Percentiles rank a stretch among this genome's conserved stretches.
Evolutionary conservation across 1,140 invertebrate genomes (phyloP).

Genomic region (Drosophila nasuta): DNA sequence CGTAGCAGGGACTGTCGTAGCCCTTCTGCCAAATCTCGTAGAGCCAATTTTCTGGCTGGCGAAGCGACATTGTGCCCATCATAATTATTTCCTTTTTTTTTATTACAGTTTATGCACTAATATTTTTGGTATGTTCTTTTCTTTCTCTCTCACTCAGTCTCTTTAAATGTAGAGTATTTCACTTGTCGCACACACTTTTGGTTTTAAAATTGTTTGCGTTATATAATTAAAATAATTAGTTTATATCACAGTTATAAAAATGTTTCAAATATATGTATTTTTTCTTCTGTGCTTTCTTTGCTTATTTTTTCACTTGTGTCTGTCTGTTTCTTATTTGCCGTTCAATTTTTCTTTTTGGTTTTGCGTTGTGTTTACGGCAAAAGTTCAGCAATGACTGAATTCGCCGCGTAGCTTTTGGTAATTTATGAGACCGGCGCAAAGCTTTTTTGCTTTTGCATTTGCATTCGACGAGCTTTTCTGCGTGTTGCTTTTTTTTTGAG

Average conservation of each 20-base stretch:
- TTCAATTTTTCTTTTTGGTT: conserved; percentile 13
- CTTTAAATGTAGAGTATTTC: conserved; percentile 8
- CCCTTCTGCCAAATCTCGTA: conserved; percentile 88
- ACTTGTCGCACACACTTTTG: conserved; percentile 23
- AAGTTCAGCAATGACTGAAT: conserved; percentile 83
- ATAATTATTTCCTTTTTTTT: conserved; percentile 57
- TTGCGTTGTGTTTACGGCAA: conserved; percentile 63
- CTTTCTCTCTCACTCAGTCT: conserved; percentile 15
- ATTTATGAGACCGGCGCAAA: conserved; percentile 80
- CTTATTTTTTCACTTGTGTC: conserved; percentile 13
- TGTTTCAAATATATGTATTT: conserved; percentile 2
- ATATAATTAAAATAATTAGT: conserved; percentile 29
- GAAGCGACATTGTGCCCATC: conserved; percentile 83
- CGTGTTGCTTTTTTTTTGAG: conserved; percentile 24
- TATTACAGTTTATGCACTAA: conserved; percentile 14
- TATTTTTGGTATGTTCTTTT: conserved; percentile 37
- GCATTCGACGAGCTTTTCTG: conserved; percentile 40
- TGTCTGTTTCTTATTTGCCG: conserved; percentile 20
- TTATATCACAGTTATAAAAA: conserved; percentile 41
- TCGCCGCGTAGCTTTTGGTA: conserved; percentile 58
- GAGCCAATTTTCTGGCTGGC: conserved; percentile 86
- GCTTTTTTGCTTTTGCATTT: conserved; percentile 67
- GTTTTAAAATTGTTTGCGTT: conserved; percentile 1
- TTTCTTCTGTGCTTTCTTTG: conserved; percentile 8
- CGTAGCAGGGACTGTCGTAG: conserved; percentile 87